phyloP scores from a whole-genome alignment of 2,888 invertebrate genomes.

The Apeira syringaria region DNA sequence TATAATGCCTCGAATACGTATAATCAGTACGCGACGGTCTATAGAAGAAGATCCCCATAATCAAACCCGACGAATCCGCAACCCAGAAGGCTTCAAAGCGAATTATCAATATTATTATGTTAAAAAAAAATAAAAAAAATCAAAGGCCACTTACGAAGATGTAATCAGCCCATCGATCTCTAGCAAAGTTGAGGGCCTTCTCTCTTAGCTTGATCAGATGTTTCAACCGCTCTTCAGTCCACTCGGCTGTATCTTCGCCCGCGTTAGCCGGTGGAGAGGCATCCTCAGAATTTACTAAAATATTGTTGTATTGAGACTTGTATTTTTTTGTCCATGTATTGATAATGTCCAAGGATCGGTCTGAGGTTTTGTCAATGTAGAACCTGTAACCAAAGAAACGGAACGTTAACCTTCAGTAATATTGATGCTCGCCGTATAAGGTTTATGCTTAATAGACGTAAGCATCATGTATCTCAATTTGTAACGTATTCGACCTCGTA shows the following conservation, averaged over 20 bases:
- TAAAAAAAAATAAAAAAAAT: too few species aligned
- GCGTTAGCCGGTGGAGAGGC: constrained; percentile 44
- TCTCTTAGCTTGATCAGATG: constrained; percentile 93
- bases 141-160: constrained; percentile 87
- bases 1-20: too few species aligned
- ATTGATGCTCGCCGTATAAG: too few species aligned
- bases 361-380: background rate
- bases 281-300: constrained; percentile 82
- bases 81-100: too few species aligned
- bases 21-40: too few species aligned
- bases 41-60: too few species aligned
- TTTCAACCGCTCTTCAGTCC: constrained; percentile 89
- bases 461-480: too few species aligned
- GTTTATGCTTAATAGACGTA: too few species aligned
- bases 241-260: constrained; percentile 86
- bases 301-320: constrained; percentile 87
- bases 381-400: constrained; percentile 8
- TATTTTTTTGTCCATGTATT: constrained; percentile 68
- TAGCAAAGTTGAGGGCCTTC: constrained; percentile 87
- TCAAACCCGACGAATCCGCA: too few species aligned
- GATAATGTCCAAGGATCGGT: constrained; percentile 3
- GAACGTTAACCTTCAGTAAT: too few species aligned
- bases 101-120: too few species aligned
- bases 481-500: too few species aligned
- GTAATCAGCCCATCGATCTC: constrained; percentile 94